Percentiles rank a stretch among this genome's conserved stretches.
Evolutionary conservation across 53 echinoderm and acorn worm species (phyloP).

Genomic region (Stichopus horrens): DNA sequence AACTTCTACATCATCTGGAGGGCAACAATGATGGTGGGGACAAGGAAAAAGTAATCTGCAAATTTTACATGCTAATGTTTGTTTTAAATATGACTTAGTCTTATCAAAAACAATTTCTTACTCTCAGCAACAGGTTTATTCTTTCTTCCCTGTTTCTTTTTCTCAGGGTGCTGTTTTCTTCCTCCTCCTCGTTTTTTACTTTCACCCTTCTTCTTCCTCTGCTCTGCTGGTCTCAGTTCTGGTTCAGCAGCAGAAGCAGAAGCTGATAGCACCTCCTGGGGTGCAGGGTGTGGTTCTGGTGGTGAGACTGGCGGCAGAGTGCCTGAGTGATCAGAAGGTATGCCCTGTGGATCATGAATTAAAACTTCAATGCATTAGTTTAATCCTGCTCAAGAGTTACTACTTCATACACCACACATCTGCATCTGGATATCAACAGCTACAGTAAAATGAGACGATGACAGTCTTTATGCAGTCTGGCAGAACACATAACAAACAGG

Average conservation of each 20-base stretch:
- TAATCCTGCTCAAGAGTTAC: too few species aligned
- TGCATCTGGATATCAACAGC: too few species aligned
- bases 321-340: background rate
- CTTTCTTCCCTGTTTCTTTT: conserved; percentile 13
- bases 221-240: conserved; percentile 11
- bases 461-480: too few species aligned
- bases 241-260: conserved; percentile 12
- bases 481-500: too few species aligned
- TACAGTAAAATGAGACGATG: too few species aligned
- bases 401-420: too few species aligned
- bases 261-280: background rate
- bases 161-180: background rate
- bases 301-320: background rate
- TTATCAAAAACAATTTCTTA: background rate
- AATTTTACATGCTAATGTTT: too few species aligned
- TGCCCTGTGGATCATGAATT: background rate
- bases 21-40: too few species aligned
- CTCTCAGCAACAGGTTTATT: conserved; percentile 15
- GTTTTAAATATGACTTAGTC: too few species aligned
- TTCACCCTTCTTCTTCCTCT: conserved; percentile 11
- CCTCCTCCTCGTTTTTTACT: background rate
- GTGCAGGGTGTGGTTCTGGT: background rate
- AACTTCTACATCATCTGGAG: too few species aligned
- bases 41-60: too few species aligned
- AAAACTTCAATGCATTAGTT: too few species aligned